These are phyloP conservation scores for Syngnathus scovelli DNA, from an alignment of 2,113 vertebrate genomes.

Conservation along the genomic window DNA sequence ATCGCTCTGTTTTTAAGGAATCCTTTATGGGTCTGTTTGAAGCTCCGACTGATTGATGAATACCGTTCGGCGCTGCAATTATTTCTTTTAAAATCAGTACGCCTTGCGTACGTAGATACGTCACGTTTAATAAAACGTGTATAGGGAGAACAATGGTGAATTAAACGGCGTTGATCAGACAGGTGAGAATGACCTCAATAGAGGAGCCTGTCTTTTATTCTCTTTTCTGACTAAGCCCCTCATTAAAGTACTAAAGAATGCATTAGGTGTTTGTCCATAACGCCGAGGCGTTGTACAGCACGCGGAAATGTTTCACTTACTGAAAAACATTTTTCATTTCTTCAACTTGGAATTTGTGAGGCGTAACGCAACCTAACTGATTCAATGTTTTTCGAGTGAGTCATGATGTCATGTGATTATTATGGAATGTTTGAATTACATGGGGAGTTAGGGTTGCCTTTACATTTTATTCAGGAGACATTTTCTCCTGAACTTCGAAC, in stretches of 20 bases:
- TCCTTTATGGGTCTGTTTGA: conserved; percentile 58
- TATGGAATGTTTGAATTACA: conserved; percentile 7
- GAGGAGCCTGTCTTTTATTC: not conserved
- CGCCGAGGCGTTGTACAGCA: conserved; percentile 15
- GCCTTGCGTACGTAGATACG: conserved; percentile 19
- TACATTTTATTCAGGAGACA: not conserved
- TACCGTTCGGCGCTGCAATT: conserved; percentile 44
- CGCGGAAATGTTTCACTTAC: not conserved
- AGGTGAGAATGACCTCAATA: conserved; percentile 17
- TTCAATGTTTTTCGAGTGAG: conserved; percentile 11
- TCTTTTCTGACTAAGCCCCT: not conserved
- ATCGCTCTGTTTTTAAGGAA: conserved; percentile 39
- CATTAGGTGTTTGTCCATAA: conserved; percentile 42
- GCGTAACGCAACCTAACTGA: conserved; percentile 4
- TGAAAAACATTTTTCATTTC: conserved; percentile 6
- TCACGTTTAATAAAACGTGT: conserved; percentile 37
- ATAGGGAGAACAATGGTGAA: conserved; percentile 2
- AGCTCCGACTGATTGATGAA: conserved; percentile 42
- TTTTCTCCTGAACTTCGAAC: conserved; percentile 35
- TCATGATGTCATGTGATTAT: conserved; percentile 13
- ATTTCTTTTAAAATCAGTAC: conserved; percentile 51
- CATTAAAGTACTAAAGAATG: conserved; percentile 6
- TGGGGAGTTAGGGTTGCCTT: not conserved
- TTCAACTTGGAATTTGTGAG: conserved; percentile 22
- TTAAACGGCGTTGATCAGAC: conserved; percentile 20